Conservation (phyloP, 2,113 vertebrate species). For the Carollia perspicillata region DNA sequence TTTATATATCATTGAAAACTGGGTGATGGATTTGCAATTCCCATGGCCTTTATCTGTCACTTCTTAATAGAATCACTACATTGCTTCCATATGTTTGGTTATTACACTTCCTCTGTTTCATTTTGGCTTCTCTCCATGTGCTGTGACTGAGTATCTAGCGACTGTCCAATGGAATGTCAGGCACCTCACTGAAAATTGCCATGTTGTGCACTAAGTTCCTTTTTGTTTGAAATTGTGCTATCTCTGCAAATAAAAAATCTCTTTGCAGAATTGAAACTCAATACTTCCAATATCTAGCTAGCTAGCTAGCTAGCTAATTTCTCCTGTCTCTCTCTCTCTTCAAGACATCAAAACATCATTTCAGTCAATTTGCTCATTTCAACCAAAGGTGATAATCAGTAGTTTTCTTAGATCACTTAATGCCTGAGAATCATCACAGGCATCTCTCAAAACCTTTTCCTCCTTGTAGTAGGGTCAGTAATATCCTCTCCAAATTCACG, state of each 20-base stretch:
- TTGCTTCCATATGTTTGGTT: constrained; percentile 56
- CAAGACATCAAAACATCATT: background rate
- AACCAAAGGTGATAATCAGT: background rate
- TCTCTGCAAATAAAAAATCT: constrained; percentile 7
- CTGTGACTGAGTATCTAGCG: constrained; percentile 4
- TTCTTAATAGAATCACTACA: constrained; percentile 59
- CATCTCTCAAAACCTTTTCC: background rate
- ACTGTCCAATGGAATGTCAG: background rate
- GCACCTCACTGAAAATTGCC: background rate
- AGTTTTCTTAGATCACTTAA: background rate
- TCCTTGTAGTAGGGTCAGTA: background rate
- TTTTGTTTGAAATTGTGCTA: background rate
- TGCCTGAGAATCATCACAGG: background rate
- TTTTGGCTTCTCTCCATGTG: constrained; percentile 27
- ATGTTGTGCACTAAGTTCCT: background rate
- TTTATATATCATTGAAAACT: constrained; percentile 54
- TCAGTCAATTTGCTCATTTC: background rate
- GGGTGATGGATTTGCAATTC: constrained; percentile 53
- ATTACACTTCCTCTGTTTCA: constrained; percentile 2
- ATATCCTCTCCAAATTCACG: background rate
- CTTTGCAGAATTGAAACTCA: background rate
- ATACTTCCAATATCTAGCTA: background rate
- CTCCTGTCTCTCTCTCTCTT: background rate
- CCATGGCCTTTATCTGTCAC: constrained; percentile 57
- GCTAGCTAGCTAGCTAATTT: background rate